Evolutionary conservation across 2,888 invertebrate genomes (phyloP).

Genomic region (Ametastegia equiseti): DNA sequence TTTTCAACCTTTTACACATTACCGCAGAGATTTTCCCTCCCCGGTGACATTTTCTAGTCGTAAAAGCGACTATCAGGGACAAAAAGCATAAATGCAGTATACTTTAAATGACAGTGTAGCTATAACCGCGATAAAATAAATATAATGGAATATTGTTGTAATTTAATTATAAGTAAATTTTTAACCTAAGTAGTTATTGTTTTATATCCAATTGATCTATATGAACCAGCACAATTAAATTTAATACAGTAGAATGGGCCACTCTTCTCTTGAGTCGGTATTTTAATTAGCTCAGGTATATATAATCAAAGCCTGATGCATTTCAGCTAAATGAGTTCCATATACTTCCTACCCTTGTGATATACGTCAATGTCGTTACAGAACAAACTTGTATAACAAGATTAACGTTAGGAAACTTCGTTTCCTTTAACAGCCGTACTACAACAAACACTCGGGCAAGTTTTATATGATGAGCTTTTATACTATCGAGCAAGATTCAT

Average conservation of each 20-base stretch:
- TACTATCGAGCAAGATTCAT: background rate
- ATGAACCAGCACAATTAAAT: background rate
- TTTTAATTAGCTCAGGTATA: background rate
- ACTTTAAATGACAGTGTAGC: background rate
- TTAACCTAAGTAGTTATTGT: background rate
- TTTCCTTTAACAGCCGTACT: background rate
- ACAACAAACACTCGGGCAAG: background rate
- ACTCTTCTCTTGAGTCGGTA: background rate
- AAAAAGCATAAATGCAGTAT: too few species aligned
- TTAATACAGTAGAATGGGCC: too few species aligned
- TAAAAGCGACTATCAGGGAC: background rate
- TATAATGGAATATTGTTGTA: too few species aligned
- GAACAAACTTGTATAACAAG: conserved; percentile 23
- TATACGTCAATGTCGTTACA: conserved; percentile 11
- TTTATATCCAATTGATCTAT: background rate
- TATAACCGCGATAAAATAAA: background rate
- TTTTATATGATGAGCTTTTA: conserved; percentile 21
- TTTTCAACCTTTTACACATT: background rate
- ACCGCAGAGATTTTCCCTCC: background rate
- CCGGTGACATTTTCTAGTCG: background rate
- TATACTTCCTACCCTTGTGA: background rate
- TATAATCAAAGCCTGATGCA: conserved; percentile 1
- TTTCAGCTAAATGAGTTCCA: conserved; percentile 3
- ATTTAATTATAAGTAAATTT: too few species aligned
- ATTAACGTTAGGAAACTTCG: conserved; percentile 24